Evolutionary conservation across 2,797 vertebrate species (phyloP).

Genomic region (Fundulus diaphanus): DNA sequence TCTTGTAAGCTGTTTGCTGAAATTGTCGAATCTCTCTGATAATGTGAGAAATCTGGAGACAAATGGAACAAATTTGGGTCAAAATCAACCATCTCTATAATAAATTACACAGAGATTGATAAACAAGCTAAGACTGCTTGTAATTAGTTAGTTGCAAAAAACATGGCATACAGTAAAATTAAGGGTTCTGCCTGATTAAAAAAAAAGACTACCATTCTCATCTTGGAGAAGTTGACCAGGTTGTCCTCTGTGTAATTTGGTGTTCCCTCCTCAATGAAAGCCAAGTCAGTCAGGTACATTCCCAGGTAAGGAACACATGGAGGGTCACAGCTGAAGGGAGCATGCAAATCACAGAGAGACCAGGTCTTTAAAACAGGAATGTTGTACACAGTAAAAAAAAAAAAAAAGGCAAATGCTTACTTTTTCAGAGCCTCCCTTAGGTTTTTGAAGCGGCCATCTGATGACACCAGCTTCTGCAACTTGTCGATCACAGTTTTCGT

Average conservation of each 20-base stretch:
- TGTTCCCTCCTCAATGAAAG: constrained; percentile 97
- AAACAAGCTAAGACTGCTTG: neutral
- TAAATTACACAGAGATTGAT: no score
- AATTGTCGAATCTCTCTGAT: constrained; percentile 98
- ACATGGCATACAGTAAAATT: neutral
- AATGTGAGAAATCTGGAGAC: constrained; percentile 92
- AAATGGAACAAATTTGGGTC: constrained; percentile 1
- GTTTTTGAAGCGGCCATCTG: constrained; percentile 97
- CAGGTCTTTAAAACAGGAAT: neutral
- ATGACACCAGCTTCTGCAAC: constrained; percentile 95
- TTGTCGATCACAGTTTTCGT: constrained; percentile 96
- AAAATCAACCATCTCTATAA: neutral
- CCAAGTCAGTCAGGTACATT: constrained; percentile 98
- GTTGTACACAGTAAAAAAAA: neutral
- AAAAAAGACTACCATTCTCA: constrained; percentile 90
- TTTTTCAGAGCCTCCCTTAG: constrained; percentile 96
- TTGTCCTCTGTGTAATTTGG: constrained; percentile 96
- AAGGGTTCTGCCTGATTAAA: neutral
- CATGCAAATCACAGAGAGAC: constrained; percentile 10
- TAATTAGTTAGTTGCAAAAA: neutral
- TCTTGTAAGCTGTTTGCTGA: constrained; percentile 97
- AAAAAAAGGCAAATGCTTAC: constrained; percentile 74
- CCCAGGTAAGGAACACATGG: constrained; percentile 98
- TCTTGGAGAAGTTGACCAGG: constrained; percentile 98
- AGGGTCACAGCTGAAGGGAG: constrained; percentile 88